These are phyloP conservation scores for Ciconia boyciana DNA, from an alignment of 2,113 vertebrate genomes.

Conservation along the genomic window DNA sequence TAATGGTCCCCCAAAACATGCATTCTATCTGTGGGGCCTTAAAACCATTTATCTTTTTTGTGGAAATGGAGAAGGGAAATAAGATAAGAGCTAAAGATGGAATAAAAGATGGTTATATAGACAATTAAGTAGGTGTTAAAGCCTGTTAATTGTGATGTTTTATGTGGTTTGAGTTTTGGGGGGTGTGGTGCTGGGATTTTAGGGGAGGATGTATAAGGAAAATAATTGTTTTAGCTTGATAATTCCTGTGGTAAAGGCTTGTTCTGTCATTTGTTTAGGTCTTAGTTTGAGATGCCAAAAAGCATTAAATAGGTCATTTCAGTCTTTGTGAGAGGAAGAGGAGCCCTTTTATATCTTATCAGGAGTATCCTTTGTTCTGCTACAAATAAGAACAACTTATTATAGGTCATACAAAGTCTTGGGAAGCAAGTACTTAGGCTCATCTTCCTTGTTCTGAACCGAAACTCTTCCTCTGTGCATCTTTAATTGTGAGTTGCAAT, in stretches of 20 bases:
- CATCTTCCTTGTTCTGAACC: neutral
- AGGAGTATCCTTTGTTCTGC: neutral
- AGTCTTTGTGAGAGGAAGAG: neutral
- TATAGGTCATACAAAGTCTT: neutral
- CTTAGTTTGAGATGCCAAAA: neutral
- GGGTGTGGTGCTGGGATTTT: neutral
- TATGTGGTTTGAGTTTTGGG: neutral
- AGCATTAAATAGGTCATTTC: neutral
- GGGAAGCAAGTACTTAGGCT: neutral
- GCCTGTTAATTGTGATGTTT: neutral
- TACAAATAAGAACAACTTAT: neutral
- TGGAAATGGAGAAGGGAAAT: neutral
- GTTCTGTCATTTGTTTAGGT: neutral
- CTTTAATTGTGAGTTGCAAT: neutral
- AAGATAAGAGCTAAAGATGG: neutral
- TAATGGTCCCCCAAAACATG: neutral
- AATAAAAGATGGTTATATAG: neutral
- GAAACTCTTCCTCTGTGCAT: neutral
- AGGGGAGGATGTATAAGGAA: neutral
- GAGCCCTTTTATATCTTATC: neutral
- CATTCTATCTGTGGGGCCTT: neutral
- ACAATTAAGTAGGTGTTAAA: neutral
- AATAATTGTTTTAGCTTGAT: neutral
- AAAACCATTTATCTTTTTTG: neutral
- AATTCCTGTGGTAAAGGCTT: neutral